Conservation (phyloP, 2,797 vertebrate species). For the Momotus momota region DNA sequence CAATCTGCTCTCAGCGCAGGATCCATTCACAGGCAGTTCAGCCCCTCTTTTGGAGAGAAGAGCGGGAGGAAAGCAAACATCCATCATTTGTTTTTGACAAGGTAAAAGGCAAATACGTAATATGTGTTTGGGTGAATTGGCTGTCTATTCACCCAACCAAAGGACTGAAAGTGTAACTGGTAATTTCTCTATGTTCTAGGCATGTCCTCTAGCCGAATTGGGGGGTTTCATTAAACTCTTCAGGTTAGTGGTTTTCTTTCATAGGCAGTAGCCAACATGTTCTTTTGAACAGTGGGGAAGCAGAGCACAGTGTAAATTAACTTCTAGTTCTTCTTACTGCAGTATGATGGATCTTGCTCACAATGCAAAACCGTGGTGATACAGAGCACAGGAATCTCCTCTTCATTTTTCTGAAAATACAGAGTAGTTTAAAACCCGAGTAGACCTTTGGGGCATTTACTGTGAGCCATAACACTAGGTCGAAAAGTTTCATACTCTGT, state of each 20-base stretch:
- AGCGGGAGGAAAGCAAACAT: neutral
- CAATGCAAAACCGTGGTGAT: rapidly evolving
- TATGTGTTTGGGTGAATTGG: rapidly evolving
- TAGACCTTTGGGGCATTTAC: neutral
- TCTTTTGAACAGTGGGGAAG: neutral
- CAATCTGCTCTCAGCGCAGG: neutral
- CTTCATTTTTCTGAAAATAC: neutral
- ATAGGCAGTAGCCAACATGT: neutral
- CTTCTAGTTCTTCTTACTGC: neutral
- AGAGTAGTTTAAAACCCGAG: neutral
- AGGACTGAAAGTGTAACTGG: neutral
- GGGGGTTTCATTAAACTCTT: neutral
- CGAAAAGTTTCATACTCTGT: rapidly evolving
- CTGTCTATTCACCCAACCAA: neutral
- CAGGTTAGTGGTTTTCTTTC: neutral
- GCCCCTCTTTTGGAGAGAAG: neutral
- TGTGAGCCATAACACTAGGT: neutral
- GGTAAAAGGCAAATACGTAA: neutral
- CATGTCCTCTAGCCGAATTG: neutral
- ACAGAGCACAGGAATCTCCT: neutral
- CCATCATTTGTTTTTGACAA: neutral
- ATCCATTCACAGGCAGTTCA: neutral
- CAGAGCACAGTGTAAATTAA: neutral
- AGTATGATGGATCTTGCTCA: neutral
- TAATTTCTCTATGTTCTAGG: neutral